Conservation (phyloP, 2,113 vertebrate species). For the Seriola aureovittata region DNA sequence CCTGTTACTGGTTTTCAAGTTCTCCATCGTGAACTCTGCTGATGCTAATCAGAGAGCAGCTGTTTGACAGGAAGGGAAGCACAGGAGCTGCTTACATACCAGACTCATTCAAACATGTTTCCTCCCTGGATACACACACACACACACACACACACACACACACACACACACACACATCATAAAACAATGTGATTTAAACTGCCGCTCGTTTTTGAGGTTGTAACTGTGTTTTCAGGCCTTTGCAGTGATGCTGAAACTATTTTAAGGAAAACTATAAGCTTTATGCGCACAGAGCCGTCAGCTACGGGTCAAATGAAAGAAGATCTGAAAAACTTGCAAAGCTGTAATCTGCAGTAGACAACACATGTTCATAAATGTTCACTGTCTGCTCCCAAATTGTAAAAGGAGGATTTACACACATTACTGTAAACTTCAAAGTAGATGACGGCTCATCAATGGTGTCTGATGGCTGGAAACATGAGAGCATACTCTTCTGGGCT, state of each 20-base stretch:
- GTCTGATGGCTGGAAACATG: no score
- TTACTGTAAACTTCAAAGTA: no score
- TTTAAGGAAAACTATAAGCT: background rate
- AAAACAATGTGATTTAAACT: slow-evolving; percentile 3
- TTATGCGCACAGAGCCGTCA: background rate
- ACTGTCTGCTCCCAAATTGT: background rate
- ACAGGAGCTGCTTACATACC: slow-evolving; percentile 49
- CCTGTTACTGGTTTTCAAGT: background rate
- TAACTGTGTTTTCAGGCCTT: background rate
- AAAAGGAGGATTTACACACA: background rate
- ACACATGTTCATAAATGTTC: no score
- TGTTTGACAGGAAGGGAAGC: slow-evolving; percentile 60
- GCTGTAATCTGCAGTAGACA: background rate
- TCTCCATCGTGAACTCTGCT: background rate
- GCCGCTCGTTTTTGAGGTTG: background rate
- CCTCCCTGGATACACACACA: slow-evolving; percentile 40
- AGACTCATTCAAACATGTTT: slow-evolving; percentile 57
- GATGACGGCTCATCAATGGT: no score
- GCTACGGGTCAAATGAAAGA: background rate
- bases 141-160: slow-evolving; percentile 12
- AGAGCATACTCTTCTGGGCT: no score
- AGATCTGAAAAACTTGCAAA: background rate
- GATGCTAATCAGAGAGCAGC: slow-evolving; percentile 49
- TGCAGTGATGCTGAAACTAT: no score
- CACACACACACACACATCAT: background rate